Evolutionary conservation across 2,113 vertebrate genomes (phyloP).

Genomic region (Pteropus alecto): DNA sequence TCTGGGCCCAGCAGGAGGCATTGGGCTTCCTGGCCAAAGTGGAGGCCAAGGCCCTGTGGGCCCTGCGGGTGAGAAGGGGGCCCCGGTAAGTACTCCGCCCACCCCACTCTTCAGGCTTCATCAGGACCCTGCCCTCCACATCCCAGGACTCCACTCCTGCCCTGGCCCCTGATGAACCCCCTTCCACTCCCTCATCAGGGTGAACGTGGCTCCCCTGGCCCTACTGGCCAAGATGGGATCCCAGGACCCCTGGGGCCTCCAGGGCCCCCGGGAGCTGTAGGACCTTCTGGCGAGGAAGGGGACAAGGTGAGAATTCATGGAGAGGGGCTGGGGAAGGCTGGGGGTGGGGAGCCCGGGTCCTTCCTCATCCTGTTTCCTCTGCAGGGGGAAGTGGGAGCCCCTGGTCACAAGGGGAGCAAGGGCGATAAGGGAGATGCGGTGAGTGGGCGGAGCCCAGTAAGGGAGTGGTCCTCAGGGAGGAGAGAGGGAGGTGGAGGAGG

Average conservation of each 20-base stretch:
- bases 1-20: constrained; percentile 87
- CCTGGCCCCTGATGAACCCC: not conserved
- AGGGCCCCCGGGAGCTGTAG: constrained; percentile 84
- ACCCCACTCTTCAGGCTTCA: not conserved
- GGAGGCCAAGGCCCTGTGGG: constrained; percentile 88
- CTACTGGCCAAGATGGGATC: constrained; percentile 88
- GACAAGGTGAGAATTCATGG: constrained; percentile 86
- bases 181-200: constrained; percentile 80
- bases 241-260: constrained; percentile 86
- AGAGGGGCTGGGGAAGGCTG: not conserved
- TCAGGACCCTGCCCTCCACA: not conserved
- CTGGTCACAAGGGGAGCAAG: constrained; percentile 94
- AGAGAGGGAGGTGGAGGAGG: too few relatives aligned
- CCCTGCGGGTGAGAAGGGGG: constrained; percentile 92
- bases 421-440: constrained; percentile 93
- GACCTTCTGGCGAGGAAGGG: constrained; percentile 91
- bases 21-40: constrained; percentile 90
- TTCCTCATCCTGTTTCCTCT: not conserved
- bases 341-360: accelerated
- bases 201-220: constrained; percentile 89
- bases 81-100: constrained; percentile 85
- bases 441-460: constrained; percentile 62
- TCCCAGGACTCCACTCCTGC: not conserved
- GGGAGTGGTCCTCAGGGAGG: not conserved
- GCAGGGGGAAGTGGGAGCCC: constrained; percentile 90